Conservation (phyloP, 2,113 vertebrate species). For the Tyto alba region DNA sequence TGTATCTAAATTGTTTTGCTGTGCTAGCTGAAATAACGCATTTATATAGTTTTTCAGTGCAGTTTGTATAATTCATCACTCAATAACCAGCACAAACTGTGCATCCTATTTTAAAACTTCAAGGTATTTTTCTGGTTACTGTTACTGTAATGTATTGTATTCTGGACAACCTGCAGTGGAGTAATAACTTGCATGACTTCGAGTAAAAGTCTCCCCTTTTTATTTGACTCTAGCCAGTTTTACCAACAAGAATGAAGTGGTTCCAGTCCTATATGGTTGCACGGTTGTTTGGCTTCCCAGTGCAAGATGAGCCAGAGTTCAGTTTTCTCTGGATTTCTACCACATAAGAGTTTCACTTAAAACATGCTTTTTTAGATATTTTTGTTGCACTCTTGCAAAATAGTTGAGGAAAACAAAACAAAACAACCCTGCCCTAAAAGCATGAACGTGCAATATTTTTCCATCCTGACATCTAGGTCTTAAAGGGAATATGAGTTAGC, state of each 20-base stretch:
- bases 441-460: not conserved
- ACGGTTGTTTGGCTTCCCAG: not conserved
- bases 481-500: not conserved
- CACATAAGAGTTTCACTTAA: not conserved
- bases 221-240: not conserved
- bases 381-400: not conserved
- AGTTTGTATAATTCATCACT: not conserved
- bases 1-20: constrained; percentile 26
- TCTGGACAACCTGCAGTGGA: not conserved
- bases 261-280: not conserved
- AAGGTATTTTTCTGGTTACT: not conserved
- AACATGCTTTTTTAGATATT: not conserved
- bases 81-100: not conserved
- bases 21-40: not conserved
- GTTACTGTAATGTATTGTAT: not conserved
- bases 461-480: not conserved
- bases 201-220: not conserved
- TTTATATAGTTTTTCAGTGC: not conserved
- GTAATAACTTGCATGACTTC: not conserved
- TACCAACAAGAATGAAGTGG: not conserved
- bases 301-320: not conserved
- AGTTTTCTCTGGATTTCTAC: not conserved
- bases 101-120: not conserved
- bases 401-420: not conserved
- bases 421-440: not conserved